Percentiles rank a stretch among this genome's conserved stretches.
These are phyloP conservation scores for Tribolium madens DNA, from an alignment of 1,140 invertebrate genomes.

Conservation along the genomic window DNA sequence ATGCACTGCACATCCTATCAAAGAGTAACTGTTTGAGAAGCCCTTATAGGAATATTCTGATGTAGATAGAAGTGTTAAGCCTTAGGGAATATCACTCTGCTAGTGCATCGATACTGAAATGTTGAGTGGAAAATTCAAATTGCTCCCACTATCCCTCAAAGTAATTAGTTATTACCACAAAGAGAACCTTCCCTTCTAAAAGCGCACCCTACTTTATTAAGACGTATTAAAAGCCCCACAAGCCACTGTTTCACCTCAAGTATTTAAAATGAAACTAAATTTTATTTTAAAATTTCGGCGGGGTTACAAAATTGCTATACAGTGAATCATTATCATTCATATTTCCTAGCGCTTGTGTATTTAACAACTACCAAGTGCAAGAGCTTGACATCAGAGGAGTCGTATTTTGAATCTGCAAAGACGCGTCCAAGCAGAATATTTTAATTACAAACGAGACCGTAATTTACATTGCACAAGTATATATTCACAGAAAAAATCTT, in stretches of 20 bases:
- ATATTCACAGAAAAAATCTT: constrained; percentile 18
- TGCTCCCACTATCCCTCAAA: constrained; percentile 35
- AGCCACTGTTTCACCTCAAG: constrained; percentile 32
- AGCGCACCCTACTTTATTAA: constrained; percentile 24
- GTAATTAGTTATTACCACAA: constrained; percentile 36
- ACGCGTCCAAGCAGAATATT: constrained; percentile 43
- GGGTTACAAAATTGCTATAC: background rate
- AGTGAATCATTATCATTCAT: constrained; percentile 34
- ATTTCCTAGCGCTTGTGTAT: constrained; percentile 32
- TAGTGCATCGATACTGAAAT: constrained; percentile 22
- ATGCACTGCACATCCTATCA: constrained; percentile 5
- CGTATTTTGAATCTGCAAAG: constrained; percentile 44
- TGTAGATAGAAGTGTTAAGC: constrained; percentile 22
- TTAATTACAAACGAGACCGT: constrained; percentile 38
- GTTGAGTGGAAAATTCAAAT: constrained; percentile 36
- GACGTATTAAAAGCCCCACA: constrained; percentile 25
- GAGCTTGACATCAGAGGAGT: constrained; percentile 35
- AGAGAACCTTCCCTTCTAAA: constrained; percentile 12
- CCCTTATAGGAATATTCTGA: constrained; percentile 23
- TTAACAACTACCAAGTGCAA: constrained; percentile 41
- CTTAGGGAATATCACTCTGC: constrained; percentile 13
- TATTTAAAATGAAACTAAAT: constrained; percentile 16
- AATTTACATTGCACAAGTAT: constrained; percentile 39
- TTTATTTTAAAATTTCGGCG: constrained; percentile 28
- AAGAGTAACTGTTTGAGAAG: constrained; percentile 7